A percentile compares a stretch with the other conserved stretches of the same genome.
phyloP scores from a whole-genome alignment of 2,797 vertebrate species.

The Acridotheres tristis region DNA sequence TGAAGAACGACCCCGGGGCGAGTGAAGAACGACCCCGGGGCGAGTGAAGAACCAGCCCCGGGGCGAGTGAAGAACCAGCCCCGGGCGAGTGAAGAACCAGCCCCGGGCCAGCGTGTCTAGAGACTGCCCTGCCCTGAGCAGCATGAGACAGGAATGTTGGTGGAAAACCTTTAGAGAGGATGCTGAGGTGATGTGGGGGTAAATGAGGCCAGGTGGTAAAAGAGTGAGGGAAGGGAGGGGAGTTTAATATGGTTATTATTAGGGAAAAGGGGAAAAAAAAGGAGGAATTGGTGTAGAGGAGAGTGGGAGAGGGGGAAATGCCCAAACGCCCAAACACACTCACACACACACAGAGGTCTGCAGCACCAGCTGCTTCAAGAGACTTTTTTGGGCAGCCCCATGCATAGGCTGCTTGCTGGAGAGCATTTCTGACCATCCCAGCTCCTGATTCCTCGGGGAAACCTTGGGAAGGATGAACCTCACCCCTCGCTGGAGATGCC shows the following conservation, averaged over 20 bases:
- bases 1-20: no score
- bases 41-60: no score
- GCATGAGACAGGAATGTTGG: not conserved
- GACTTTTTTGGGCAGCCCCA: slow-evolving; percentile 44
- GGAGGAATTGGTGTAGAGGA: not conserved
- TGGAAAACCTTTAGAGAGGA: not conserved
- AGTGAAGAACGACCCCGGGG: no score
- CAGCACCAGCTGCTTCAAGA: slow-evolving; percentile 42
- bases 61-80: no score
- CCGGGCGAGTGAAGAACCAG: no score
- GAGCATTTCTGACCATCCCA: slow-evolving; percentile 47
- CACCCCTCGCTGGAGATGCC: not conserved
- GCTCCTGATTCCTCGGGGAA: slow-evolving; percentile 62
- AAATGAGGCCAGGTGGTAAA: not conserved
- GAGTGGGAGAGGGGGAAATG: not conserved
- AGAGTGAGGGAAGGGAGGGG: not conserved
- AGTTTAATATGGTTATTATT: not conserved
- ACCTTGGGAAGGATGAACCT: slow-evolving; percentile 37
- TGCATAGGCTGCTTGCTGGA: slow-evolving; percentile 62
- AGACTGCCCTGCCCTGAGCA: not conserved
- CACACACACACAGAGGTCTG: not conserved
- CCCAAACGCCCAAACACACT: not conserved
- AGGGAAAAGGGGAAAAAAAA: not conserved
- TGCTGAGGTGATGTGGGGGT: not conserved
- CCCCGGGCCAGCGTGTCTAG: no score